Conservation (phyloP, 1,140 invertebrate genomes). For the Micrasema longulum region DNA sequence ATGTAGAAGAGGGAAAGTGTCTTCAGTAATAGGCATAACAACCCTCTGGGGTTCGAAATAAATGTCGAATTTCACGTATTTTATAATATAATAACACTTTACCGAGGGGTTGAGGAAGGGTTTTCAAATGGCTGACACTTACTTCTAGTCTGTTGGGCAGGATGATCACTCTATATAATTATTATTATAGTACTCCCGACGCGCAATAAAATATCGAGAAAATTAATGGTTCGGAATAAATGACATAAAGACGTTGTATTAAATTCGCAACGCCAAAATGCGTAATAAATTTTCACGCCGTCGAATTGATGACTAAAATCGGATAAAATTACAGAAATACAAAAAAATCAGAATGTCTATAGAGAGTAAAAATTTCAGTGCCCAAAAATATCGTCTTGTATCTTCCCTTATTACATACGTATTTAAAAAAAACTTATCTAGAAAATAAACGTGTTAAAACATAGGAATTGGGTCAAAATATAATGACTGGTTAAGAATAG, state of each 20-base stretch:
- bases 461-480: too few relatives aligned
- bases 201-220: constrained; percentile 33
- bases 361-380: too few relatives aligned
- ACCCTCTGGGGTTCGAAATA: constrained; percentile 5
- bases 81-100: constrained; percentile 29
- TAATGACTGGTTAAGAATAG: too few relatives aligned
- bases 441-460: too few relatives aligned
- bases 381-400: too few relatives aligned
- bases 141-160: constrained; percentile 15
- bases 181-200: constrained; percentile 27
- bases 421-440: too few relatives aligned
- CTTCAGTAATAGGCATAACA: constrained; percentile 3
- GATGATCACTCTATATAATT: constrained; percentile 25
- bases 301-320: too few relatives aligned
- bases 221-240: constrained; percentile 26
- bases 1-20: neutral
- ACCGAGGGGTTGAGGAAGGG: neutral
- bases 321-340: too few relatives aligned
- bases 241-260: constrained; percentile 11
- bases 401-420: too few relatives aligned
- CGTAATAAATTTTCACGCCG: too few relatives aligned
- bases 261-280: neutral
- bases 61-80: constrained; percentile 19
- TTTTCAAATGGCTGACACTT: constrained; percentile 8
- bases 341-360: too few relatives aligned